Base-by-base conservation (phyloP, 1,140 invertebrate genomes). In the Papilio helenus region DNA sequence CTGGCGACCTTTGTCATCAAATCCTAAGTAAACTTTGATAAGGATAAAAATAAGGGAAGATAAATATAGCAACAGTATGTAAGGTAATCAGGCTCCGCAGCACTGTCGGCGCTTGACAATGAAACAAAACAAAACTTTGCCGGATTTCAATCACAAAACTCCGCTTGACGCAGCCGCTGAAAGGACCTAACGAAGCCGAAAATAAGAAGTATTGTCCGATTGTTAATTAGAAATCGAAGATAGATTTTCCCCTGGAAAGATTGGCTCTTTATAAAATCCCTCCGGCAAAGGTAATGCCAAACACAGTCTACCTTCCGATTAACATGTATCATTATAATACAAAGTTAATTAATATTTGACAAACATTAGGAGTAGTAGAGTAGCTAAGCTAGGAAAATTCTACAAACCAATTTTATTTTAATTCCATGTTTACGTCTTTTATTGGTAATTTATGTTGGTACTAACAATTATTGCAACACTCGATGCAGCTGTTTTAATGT, bases 201-300 rank as follows among this genome's bases (percentile, higher is more conserved):
- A 77, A 77, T 77, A 77, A 77, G 55, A 77, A 77, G 76, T 77
- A 77, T 65, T 77, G 76, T 77, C 55, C 55, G 76, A 77, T 65
- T 65, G 76, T 77, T 77, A 77, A 77, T 77, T 77, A 77, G 76
- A 77, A 77, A 77, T 77, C 76, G 76, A 39, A 77, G 76, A 77
- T 77, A 55, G 76, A 77, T 77, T 77, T 61, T 61, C 29, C 34
- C 49, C 16, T 10, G 51, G 51, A n/a, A 29, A 77, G 76, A 77
- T 77, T 61, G 76, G 76, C 55, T 61, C 29, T 77, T 58, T 77
- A 39, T 77, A 42, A 58, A 76, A 77, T 42, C 76, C 61, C 61
- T 68, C 12, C 61, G 26, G 26, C 5, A 16, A 34, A 68, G 14
- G 61, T 68, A 68, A 34, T 68, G 20, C 0, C 61, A 34, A 68